Conservation (phyloP, 1,140 invertebrate genomes). For the Bombus turneri region DNA sequence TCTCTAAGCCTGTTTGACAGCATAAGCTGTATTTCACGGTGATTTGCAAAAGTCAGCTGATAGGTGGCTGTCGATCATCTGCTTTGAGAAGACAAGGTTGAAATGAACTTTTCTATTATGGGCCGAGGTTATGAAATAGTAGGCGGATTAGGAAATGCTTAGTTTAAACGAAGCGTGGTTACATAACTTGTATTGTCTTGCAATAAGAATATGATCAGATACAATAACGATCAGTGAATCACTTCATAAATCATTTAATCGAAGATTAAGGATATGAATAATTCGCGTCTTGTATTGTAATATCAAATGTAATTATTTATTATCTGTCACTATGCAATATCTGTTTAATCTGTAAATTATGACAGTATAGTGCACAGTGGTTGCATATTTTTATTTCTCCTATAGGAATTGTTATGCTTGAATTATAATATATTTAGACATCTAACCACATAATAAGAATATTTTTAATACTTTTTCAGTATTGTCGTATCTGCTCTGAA, state of each 20-base stretch:
- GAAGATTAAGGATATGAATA: background rate
- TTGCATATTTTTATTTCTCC: too few relatives aligned
- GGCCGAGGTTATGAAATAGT: background rate
- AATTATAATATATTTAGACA: background rate
- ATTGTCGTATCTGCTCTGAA: background rate
- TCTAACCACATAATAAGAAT: background rate
- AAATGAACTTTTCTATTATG: background rate
- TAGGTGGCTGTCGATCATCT: background rate
- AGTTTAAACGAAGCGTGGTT: background rate
- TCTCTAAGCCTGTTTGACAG: background rate
- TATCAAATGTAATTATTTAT: background rate
- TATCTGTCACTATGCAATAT: background rate
- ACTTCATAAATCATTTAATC: background rate
- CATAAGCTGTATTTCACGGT: background rate
- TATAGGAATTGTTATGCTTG: too few relatives aligned
- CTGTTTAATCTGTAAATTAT: background rate
- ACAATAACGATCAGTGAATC: too few relatives aligned
- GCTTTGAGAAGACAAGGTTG: background rate
- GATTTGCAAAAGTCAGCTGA: background rate
- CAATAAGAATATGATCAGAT: too few relatives aligned
- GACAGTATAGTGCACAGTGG: too few relatives aligned
- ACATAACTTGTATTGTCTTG: background rate
- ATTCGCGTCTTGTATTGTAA: background rate
- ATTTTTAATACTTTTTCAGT: background rate
- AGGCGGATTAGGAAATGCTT: background rate